Evolutionary conservation across 2,797 vertebrate genomes (phyloP).

Genomic region (Thripadectes ignobilis): DNA sequence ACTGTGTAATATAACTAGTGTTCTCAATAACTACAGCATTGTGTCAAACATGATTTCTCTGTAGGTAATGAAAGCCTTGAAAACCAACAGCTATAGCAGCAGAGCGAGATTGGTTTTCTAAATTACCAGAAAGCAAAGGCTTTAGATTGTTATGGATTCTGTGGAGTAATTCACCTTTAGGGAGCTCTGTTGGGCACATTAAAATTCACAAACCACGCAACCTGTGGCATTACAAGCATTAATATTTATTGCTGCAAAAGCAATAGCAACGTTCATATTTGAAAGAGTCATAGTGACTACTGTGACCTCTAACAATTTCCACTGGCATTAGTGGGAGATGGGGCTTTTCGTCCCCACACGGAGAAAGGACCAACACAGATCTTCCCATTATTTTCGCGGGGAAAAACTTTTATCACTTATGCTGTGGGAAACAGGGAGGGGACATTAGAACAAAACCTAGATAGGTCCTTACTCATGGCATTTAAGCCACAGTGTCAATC

Average conservation of each 20-base stretch:
- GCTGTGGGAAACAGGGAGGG: fast-evolving
- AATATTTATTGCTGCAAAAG: background rate
- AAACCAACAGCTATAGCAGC: constrained; percentile 15
- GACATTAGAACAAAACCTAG: background rate
- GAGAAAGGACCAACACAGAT: background rate
- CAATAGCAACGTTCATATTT: background rate
- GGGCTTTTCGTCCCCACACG: background rate
- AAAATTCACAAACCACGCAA: background rate
- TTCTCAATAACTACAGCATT: constrained; percentile 11
- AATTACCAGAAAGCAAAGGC: background rate
- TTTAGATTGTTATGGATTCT: background rate
- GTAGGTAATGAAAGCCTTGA: constrained; percentile 20
- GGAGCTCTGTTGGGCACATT: background rate
- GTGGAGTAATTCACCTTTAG: background rate
- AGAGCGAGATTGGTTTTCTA: constrained; percentile 4
- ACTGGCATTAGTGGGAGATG: background rate
- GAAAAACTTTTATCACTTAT: background rate
- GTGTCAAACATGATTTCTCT: constrained; percentile 42
- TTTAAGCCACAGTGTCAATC: background rate
- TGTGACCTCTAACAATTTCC: background rate
- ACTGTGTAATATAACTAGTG: background rate
- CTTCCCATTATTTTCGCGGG: background rate
- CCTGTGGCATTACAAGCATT: background rate
- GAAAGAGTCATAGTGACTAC: background rate
- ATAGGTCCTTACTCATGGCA: background rate